phyloP scores from a whole-genome alignment of 2,113 vertebrate genomes.

The Pao palembangensis region DNA sequence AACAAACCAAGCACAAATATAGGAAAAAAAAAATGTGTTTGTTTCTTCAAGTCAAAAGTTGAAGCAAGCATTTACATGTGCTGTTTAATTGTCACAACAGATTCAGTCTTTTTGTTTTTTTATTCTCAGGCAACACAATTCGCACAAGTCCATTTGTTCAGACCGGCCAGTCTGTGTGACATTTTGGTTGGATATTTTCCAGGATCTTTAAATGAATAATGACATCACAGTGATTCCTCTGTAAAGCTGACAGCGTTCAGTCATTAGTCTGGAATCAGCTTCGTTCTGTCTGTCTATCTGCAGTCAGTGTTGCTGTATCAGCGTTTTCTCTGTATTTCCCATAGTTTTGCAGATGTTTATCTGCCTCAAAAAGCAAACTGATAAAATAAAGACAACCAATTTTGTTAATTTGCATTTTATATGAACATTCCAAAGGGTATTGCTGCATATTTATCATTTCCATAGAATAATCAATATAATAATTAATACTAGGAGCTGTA shows the following conservation, averaged over 20 bases:
- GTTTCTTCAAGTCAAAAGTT: background rate
- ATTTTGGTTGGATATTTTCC: background rate
- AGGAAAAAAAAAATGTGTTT: background rate
- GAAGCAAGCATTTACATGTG: background rate
- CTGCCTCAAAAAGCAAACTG: too few species aligned
- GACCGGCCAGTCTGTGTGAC: background rate
- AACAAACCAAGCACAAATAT: slow-evolving; percentile 23
- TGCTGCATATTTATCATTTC: too few species aligned
- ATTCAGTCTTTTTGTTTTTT: background rate
- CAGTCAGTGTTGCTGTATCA: background rate
- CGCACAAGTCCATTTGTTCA: too few species aligned
- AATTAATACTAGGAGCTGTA: background rate
- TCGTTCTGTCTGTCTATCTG: slow-evolving; percentile 5
- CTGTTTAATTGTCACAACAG: background rate
- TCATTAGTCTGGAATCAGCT: slow-evolving; percentile 16
- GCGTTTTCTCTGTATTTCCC: background rate
- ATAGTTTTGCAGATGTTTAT: too few species aligned
- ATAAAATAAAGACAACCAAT: too few species aligned
- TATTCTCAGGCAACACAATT: background rate
- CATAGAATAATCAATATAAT: too few species aligned
- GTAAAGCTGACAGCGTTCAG: slow-evolving; percentile 20
- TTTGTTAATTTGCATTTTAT: too few species aligned
- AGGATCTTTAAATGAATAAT: background rate
- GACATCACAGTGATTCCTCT: slow-evolving; percentile 10
- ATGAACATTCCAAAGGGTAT: too few species aligned